phyloP scores from a whole-genome alignment of 2,797 vertebrate species.

The Corythornis leucogaster region DNA sequence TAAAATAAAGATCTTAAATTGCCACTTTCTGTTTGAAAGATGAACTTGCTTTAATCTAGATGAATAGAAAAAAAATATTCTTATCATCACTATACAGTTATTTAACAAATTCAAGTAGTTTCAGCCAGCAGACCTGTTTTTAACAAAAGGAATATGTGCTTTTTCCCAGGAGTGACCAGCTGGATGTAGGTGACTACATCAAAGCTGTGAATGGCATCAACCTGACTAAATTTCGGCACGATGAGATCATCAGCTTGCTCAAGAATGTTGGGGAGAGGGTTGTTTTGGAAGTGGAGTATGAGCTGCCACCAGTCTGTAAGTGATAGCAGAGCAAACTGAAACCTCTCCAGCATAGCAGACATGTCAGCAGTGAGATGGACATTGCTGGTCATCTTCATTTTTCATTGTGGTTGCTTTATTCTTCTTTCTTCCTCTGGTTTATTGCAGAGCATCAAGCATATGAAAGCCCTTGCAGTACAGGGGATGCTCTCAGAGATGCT shows the following conservation, averaged over 20 bases:
- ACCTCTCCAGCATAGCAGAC: neutral
- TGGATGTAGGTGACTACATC: conserved; percentile 96
- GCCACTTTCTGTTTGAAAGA: neutral
- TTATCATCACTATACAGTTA: neutral
- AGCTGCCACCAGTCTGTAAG: conserved; percentile 94
- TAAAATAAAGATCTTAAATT: neutral
- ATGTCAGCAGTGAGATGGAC: neutral
- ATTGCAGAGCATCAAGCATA: accelerated
- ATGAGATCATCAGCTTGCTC: conserved; percentile 97
- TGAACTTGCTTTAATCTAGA: neutral
- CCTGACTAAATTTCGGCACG: conserved; percentile 94
- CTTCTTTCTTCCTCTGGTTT: neutral
- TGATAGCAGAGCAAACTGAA: conserved; percentile 38
- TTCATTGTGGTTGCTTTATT: neutral
- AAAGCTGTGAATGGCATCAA: conserved; percentile 98
- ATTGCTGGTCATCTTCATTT: neutral
- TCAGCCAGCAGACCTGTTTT: neutral
- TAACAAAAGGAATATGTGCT: neutral
- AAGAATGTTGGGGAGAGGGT: conserved; percentile 97
- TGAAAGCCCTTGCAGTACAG: neutral
- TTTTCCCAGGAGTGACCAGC: conserved; percentile 91
- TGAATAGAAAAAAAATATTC: neutral
- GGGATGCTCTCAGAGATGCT: neutral
- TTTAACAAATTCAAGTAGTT: neutral
- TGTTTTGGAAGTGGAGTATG: conserved; percentile 94